Percentiles rank a stretch among this genome's conserved stretches.
Evolutionary conservation across 2,888 invertebrate species (phyloP).

Genomic region (Dicyrtoma fusca): DNA sequence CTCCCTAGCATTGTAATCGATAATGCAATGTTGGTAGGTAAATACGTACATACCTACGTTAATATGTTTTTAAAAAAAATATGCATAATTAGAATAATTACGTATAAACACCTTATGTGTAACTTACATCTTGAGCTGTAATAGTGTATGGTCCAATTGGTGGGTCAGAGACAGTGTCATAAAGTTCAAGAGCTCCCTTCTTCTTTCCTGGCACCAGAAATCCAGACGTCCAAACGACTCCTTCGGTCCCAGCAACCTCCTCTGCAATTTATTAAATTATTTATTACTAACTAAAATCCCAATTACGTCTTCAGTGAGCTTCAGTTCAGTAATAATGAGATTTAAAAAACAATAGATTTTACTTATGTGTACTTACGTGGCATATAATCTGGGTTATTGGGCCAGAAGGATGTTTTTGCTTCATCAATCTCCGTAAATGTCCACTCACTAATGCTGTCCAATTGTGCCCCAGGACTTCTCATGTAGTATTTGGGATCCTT

Average conservation of each 20-base stretch:
- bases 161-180: constrained; percentile 52
- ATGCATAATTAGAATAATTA: too few relatives aligned
- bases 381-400: constrained; percentile 57
- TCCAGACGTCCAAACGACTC: constrained; percentile 58
- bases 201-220: constrained; percentile 58
- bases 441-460: constrained; percentile 29
- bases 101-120: too few relatives aligned
- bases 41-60: too few relatives aligned
- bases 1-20: too few relatives aligned
- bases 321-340: too few relatives aligned
- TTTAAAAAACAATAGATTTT: too few relatives aligned
- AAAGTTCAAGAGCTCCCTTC: constrained; percentile 56
- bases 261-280: too few relatives aligned
- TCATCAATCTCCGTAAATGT: constrained; percentile 43
- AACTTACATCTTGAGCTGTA: constrained; percentile 48
- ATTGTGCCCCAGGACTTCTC: constrained; percentile 38
- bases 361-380: constrained; percentile 53
- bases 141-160: constrained; percentile 50
- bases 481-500: constrained; percentile 44
- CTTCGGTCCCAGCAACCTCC: constrained; percentile 55
- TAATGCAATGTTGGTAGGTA: too few relatives aligned
- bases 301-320: too few relatives aligned
- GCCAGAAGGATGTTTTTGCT: constrained; percentile 55
- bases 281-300: not conserved
- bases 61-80: too few relatives aligned